A percentile compares a stretch with the other conserved stretches of the same genome.
These are phyloP conservation scores for Cosmorhoe ocellata DNA, from an alignment of 2,888 invertebrate species.

Conservation along the genomic window DNA sequence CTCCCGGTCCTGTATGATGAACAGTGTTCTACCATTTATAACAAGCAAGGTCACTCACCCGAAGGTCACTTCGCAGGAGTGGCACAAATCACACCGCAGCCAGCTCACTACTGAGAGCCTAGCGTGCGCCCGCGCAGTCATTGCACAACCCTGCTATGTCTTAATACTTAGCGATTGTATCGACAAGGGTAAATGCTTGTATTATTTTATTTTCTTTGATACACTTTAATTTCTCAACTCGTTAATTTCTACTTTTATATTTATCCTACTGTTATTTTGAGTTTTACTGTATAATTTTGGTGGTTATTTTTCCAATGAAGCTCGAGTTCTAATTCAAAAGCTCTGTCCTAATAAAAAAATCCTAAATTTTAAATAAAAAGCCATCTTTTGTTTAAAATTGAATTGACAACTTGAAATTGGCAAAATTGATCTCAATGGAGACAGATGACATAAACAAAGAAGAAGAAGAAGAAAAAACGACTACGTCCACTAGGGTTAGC, in stretches of 20 bases:
- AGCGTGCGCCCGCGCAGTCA: conserved; percentile 42
- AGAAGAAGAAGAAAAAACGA: too few relatives aligned
- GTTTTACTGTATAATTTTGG: background rate
- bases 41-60: conserved; percentile 67
- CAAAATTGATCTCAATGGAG: too few relatives aligned
- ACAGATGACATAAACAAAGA: too few relatives aligned
- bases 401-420: too few relatives aligned
- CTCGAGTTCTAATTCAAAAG: too few relatives aligned
- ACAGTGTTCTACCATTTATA: conserved; percentile 31
- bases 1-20: background rate
- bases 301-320: too few relatives aligned
- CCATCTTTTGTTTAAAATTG: too few relatives aligned
- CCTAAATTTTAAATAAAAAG: too few relatives aligned
- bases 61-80: conserved; percentile 61
- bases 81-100: conserved; percentile 63
- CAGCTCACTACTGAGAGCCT: conserved; percentile 68
- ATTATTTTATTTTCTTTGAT: conserved; percentile 9
- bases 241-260: too few relatives aligned
- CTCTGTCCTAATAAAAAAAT: too few relatives aligned
- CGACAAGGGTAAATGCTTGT: conserved; percentile 49
- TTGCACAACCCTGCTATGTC: conserved; percentile 75
- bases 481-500: too few relatives aligned
- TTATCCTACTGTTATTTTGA: too few relatives aligned
- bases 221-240: conserved; percentile 1
- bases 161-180: conserved; percentile 67